These are phyloP conservation scores for Microdon myrmicae DNA, from an alignment of 2,888 invertebrate species.

Conservation along the genomic window DNA sequence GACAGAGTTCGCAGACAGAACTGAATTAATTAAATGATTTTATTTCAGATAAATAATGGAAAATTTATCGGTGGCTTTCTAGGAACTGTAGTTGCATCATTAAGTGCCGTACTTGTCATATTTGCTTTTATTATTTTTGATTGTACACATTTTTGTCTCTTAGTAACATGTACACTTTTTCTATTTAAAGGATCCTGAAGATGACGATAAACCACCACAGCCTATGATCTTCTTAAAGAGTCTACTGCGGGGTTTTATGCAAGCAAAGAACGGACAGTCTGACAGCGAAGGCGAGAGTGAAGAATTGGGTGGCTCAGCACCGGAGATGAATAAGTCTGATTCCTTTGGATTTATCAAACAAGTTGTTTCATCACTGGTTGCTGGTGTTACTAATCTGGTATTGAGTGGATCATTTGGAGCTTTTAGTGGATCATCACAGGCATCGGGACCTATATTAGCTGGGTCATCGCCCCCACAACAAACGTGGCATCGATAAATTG, in stretches of 20 bases:
- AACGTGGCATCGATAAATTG: constrained; percentile 29
- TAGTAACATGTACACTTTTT: constrained; percentile 16
- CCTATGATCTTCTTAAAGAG: constrained; percentile 62
- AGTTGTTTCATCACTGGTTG: constrained; percentile 62
- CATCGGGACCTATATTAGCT: constrained; percentile 57
- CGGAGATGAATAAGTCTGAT: constrained; percentile 56
- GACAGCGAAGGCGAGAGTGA: constrained; percentile 44
- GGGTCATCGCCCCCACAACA: constrained; percentile 52
- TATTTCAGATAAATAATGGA: constrained; percentile 64
- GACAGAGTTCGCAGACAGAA: background rate
- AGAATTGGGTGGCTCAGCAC: constrained; percentile 1
- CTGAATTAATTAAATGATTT: background rate
- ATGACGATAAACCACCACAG: constrained; percentile 62
- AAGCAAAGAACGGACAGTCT: constrained; percentile 60
- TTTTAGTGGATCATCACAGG: constrained; percentile 63
- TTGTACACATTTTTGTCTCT: too few relatives aligned
- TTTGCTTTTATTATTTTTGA: constrained; percentile 19
- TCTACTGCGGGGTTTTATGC: constrained; percentile 59
- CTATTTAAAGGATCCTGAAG: constrained; percentile 64
- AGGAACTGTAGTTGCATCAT: constrained; percentile 63
- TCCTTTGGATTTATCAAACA: constrained; percentile 64
- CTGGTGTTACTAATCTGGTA: constrained; percentile 60
- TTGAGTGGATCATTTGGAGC: constrained; percentile 63
- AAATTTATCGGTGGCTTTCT: constrained; percentile 65
- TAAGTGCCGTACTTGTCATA: constrained; percentile 64